Evolutionary conservation across 2,113 vertebrate species (phyloP).

Genomic region (Pampusana beccarii): DNA sequence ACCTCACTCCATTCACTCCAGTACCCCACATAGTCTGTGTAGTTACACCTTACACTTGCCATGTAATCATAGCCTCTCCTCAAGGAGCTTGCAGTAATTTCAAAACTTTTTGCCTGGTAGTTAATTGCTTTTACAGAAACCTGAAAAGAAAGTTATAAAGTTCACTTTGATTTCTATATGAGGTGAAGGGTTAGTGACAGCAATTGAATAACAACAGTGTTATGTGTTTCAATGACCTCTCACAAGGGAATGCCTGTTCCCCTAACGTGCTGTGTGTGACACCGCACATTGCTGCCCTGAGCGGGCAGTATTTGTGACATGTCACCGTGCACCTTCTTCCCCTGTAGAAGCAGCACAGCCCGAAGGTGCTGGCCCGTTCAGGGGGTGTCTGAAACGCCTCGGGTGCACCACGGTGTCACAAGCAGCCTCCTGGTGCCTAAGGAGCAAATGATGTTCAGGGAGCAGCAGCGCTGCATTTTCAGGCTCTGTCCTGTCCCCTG

Average conservation of each 20-base stretch:
- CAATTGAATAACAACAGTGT: not conserved
- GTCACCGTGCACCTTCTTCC: not conserved
- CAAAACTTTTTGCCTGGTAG: constrained; percentile 8
- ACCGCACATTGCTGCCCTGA: not conserved
- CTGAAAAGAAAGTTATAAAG: not conserved
- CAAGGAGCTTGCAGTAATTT: constrained; percentile 32
- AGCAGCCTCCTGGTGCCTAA: not conserved
- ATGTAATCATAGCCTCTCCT: constrained; percentile 5
- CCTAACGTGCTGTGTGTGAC: not conserved
- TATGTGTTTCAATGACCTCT: not conserved
- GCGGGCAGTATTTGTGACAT: not conserved
- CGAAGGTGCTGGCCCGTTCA: not conserved
- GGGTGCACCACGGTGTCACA: not conserved
- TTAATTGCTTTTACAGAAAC: not conserved
- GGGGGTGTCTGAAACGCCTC: not conserved
- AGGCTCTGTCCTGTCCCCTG: not conserved
- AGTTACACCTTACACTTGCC: constrained; percentile 35
- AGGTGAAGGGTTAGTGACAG: not conserved
- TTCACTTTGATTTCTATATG: not conserved
- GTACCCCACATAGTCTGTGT: not conserved
- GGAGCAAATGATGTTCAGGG: not conserved
- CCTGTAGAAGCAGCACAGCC: not conserved
- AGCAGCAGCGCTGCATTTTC: not conserved
- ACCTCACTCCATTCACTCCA: constrained; percentile 79
- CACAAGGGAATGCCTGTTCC: not conserved